These are phyloP conservation scores for Harpalus rufipes DNA, from an alignment of 2,888 invertebrate genomes.

Conservation along the genomic window DNA sequence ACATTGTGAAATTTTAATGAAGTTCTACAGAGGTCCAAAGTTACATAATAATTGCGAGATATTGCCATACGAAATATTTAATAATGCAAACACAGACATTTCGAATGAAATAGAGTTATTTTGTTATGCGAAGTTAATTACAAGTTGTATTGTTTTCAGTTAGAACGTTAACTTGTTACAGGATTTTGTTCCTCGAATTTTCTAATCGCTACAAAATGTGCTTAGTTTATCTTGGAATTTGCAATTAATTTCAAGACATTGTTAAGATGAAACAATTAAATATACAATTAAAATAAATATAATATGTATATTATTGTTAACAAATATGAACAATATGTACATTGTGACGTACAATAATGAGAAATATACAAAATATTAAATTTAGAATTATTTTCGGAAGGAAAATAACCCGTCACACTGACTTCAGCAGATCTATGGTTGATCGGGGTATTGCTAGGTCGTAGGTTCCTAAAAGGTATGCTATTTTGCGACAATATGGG, in stretches of 20 bases:
- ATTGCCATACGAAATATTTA: constrained; percentile 63
- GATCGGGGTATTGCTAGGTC: no score
- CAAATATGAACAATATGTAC: no score
- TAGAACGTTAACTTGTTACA: constrained; percentile 49
- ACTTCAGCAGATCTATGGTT: no score
- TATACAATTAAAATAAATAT: neutral
- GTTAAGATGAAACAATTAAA: neutral
- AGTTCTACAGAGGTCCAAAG: constrained; percentile 53
- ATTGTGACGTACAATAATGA: no score
- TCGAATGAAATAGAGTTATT: constrained; percentile 48
- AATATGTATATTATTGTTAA: no score
- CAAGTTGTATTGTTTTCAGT: constrained; percentile 52
- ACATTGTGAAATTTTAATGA: constrained; percentile 65
- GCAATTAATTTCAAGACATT: neutral
- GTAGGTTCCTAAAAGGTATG: no score
- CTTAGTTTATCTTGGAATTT: neutral
- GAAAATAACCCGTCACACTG: no score
- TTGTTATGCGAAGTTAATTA: constrained; percentile 59
- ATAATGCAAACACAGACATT: constrained; percentile 56
- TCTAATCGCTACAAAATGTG: constrained; percentile 22
- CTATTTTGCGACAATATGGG: no score
- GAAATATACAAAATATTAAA: no score
- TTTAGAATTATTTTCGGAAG: no score
- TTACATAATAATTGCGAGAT: constrained; percentile 63
- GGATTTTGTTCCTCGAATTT: constrained; percentile 25